Evolutionary conservation across 2,113 vertebrate species (phyloP).

Genomic region (Acanthochromis polyacanthus): DNA sequence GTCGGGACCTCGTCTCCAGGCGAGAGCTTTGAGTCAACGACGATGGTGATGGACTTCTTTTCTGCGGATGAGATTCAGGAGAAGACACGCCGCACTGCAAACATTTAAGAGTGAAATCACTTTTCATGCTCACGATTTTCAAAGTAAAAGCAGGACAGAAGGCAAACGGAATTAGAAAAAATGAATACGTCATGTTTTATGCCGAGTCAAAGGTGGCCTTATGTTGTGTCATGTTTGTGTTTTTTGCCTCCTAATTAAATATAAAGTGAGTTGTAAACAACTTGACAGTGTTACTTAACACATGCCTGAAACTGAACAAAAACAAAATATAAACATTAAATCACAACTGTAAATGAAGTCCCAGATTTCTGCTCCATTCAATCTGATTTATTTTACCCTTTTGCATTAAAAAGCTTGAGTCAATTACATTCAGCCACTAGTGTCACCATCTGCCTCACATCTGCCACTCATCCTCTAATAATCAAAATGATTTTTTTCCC

Average conservation of each 20-base stretch:
- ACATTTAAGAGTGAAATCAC: no score
- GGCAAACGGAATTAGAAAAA: conserved; percentile 2
- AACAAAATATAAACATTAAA: background rate
- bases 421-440: conserved; percentile 51
- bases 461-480: conserved; percentile 76
- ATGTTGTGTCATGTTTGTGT: conserved; percentile 23
- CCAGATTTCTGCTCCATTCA: conserved; percentile 10
- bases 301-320: background rate
- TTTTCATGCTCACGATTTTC: background rate
- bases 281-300: background rate
- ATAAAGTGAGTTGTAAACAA: conserved; percentile 13
- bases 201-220: conserved; percentile 16
- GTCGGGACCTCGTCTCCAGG: background rate
- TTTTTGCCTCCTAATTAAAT: background rate
- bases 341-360: conserved; percentile 65
- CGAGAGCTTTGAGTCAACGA: background rate
- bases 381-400: background rate
- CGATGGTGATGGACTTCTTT: no score
- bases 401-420: conserved; percentile 27
- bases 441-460: conserved; percentile 75
- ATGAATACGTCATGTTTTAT: conserved; percentile 26
- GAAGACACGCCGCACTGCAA: no score
- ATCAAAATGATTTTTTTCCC: conserved; percentile 57
- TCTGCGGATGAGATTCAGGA: no score
- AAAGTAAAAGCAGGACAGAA: background rate